Base-by-base conservation (phyloP, 2,888 invertebrate species). In the Ecdyonurus torrentis region DNA sequence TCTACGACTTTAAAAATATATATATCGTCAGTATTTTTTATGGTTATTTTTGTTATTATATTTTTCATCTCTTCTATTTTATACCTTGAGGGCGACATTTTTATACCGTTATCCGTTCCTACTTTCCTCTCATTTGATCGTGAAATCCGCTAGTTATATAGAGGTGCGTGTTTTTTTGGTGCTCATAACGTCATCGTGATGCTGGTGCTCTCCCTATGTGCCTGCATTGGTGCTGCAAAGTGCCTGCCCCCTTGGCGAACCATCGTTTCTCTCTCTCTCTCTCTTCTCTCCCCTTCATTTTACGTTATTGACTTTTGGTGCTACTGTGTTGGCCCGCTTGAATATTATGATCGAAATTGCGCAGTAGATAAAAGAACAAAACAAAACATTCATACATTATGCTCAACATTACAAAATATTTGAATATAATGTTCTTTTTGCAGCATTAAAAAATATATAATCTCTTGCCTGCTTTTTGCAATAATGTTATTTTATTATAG, bases 171-270 rank as follows among this genome's bases (percentile, higher is more conserved):
- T n/a, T n/a, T n/a, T n/a, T n/a, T n/a, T n/a, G n/a, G n/a, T n/a
- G n/a, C n/a, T n/a, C n/a, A n/a, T n/a, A n/a, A n/a, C n/a, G 7
- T 37, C 37, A 10, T 37, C 37, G 37, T 37, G 37, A 10, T 37
- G 37, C 15, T 37, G 37, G 37, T 37, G 37, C 37, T 37, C 37
- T 10, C 37, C 37, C 7, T n/a, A n/a, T n/a, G n/a, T n/a, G n/a
- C n/a, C n/a, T n/a, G n/a, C n/a, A n/a, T n/a, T 62, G 70, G 70
- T 69, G 70, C 70, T 69, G 67, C 68, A 66, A 65, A 69, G 70
- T 69, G 67, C 70, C 59, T 20, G 25, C n/a, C 58, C 23, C 59
- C 20, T 15, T 53, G 20, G 58, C 15, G 23, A n/a, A n/a, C 52
- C 20, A 22, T 20, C 22, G 23, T 25, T 22, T 25, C 61, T 53